These are phyloP conservation scores for Hirtodrosophila histrioides DNA, from an alignment of 2,888 invertebrate species.

Conservation along the genomic window DNA sequence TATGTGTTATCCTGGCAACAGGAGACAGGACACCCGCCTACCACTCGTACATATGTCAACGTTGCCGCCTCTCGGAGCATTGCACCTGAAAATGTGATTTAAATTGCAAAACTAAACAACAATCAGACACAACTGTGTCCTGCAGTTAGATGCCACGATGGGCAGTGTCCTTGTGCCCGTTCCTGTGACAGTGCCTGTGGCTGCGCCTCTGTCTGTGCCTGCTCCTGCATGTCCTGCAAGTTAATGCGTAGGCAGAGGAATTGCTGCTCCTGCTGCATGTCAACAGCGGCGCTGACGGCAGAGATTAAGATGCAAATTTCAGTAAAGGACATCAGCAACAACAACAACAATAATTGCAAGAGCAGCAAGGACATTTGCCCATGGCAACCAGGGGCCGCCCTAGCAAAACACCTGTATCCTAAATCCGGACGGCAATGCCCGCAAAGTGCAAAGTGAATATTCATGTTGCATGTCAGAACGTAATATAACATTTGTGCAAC, in stretches of 20 bases:
- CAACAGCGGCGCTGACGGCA: constrained; percentile 74
- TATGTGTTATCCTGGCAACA: constrained; percentile 35
- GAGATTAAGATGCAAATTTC: constrained; percentile 78
- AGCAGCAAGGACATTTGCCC: constrained; percentile 13
- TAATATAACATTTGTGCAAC: constrained; percentile 73
- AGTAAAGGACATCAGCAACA: constrained; percentile 50
- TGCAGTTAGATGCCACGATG: constrained; percentile 10
- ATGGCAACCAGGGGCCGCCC: constrained; percentile 15
- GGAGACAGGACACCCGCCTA: constrained; percentile 6
- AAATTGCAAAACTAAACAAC: constrained; percentile 79
- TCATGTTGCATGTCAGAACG: constrained; percentile 78
- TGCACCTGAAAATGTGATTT: constrained; percentile 72
- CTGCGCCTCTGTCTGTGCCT: not conserved
- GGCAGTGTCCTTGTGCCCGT: constrained; percentile 20
- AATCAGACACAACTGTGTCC: constrained; percentile 52
- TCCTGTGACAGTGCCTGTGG: not conserved
- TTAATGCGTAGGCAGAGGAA: constrained; percentile 62
- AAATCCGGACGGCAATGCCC: constrained; percentile 66
- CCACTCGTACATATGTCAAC: constrained; percentile 31
- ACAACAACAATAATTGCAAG: constrained; percentile 18
- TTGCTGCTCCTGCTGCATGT: constrained; percentile 56
- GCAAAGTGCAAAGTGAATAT: constrained; percentile 79
- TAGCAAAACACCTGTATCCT: constrained; percentile 71
- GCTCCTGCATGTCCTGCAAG: constrained; percentile 29
- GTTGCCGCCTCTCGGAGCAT: constrained; percentile 16